Conservation (phyloP, 2,888 invertebrate species). For the Agrochola circellaris region DNA sequence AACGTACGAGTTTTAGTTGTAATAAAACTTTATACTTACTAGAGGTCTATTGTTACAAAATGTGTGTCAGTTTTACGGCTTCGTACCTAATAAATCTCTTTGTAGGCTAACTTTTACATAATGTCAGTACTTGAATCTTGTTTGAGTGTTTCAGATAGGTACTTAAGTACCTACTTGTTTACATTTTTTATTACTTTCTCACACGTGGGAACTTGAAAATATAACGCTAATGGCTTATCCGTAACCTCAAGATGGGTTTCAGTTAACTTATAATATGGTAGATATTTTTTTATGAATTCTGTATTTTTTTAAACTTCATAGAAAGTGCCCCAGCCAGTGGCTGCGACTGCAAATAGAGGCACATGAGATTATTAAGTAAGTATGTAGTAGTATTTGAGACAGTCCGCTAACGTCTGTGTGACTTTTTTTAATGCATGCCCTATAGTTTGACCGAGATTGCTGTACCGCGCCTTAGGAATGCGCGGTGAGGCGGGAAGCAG, state of each 20-base stretch:
- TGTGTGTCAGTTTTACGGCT: slow-evolving; percentile 25
- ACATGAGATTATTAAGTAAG: not conserved
- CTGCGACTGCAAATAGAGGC: too few species aligned
- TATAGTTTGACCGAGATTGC: too few species aligned
- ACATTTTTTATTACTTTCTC: slow-evolving; percentile 28
- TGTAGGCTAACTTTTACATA: slow-evolving; percentile 38
- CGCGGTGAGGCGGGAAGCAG: too few species aligned
- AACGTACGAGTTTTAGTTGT: slow-evolving; percentile 21
- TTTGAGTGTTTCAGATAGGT: slow-evolving; percentile 13
- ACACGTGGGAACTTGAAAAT: slow-evolving; percentile 15
- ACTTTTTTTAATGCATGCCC: too few species aligned
- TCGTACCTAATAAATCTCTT: slow-evolving; percentile 40
- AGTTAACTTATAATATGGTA: not conserved
- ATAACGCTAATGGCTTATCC: slow-evolving; percentile 9
- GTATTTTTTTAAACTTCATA: not conserved
- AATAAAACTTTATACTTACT: slow-evolving; percentile 33
- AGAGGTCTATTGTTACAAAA: slow-evolving; percentile 20
- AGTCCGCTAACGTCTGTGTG: not conserved
- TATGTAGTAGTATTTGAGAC: not conserved
- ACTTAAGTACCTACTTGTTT: slow-evolving; percentile 2
- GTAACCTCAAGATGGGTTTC: not conserved
- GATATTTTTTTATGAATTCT: not conserved
- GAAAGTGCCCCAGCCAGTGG: too few species aligned
- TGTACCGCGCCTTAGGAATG: too few species aligned
- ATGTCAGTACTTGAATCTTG: slow-evolving; percentile 31